Evolutionary conservation across 2,888 invertebrate genomes (phyloP).

Genomic region (Ectemnius continuus): DNA sequence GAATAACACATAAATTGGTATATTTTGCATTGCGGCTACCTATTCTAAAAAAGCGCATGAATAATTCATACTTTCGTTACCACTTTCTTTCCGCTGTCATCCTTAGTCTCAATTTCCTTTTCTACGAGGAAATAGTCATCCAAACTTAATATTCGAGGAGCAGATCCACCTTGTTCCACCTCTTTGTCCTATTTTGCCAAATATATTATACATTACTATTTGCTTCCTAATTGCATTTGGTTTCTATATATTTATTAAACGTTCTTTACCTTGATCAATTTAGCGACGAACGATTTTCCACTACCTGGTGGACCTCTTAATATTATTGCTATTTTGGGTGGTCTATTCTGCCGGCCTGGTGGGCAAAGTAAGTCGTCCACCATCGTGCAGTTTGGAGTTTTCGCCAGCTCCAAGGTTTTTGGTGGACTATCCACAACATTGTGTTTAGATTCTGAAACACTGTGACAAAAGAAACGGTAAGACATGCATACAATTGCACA

Average conservation of each 20-base stretch:
- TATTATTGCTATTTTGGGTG: conserved; percentile 90
- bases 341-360: conserved; percentile 90
- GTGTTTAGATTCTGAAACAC: conserved; percentile 59
- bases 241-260: conserved; percentile 4
- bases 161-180: conserved; percentile 90
- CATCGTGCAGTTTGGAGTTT: conserved; percentile 79
- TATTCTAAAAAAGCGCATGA: conserved; percentile 2
- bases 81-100: conserved; percentile 87
- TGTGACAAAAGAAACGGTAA: conserved; percentile 48
- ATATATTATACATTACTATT: background rate
- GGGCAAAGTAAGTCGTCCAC: conserved; percentile 91
- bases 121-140: conserved; percentile 98
- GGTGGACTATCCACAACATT: conserved; percentile 60
- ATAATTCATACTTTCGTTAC: conserved; percentile 79
- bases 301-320: conserved; percentile 96
- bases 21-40: background rate
- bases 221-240: background rate
- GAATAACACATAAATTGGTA: conserved; percentile 9
- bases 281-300: conserved; percentile 95
- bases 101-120: conserved; percentile 85
- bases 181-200: conserved; percentile 81
- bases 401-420: conserved; percentile 71
- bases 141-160: conserved; percentile 94
- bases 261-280: conserved; percentile 87
- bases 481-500: too few relatives aligned